These are phyloP conservation scores for Automeris io DNA, from an alignment of 2,888 invertebrate genomes.

Conservation along the genomic window DNA sequence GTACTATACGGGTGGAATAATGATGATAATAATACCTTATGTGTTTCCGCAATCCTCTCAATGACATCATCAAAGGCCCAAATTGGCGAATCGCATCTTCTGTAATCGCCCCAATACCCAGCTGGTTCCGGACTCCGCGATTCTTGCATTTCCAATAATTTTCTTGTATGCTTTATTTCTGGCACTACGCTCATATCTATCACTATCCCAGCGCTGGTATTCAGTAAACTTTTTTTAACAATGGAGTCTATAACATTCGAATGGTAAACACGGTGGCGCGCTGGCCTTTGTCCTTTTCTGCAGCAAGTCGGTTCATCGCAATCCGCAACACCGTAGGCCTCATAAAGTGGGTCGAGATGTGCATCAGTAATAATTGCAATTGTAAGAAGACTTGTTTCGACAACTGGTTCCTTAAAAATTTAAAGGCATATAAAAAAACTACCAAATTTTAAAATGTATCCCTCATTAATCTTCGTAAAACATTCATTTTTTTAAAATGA, in stretches of 20 bases:
- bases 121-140: conserved; percentile 60
- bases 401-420: conserved; percentile 26
- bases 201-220: conserved; percentile 27
- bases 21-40: no score
- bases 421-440: no score
- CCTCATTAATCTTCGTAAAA: no score
- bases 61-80: conserved; percentile 82
- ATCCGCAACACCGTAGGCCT: conserved; percentile 79
- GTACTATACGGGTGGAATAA: no score
- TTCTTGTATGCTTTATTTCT: conserved; percentile 29
- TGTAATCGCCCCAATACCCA: conserved; percentile 89
- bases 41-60: conserved; percentile 73
- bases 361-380: conserved; percentile 85
- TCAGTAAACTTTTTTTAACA: conserved; percentile 33
- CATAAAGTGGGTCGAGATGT: conserved; percentile 87
- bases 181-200: conserved; percentile 39
- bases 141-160: conserved; percentile 18
- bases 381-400: conserved; percentile 42
- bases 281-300: conserved; percentile 74
- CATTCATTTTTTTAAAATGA: no score
- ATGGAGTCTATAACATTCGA: conserved; percentile 32
- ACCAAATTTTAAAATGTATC: no score
- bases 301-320: conserved; percentile 90
- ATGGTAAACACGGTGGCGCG: conserved; percentile 25
- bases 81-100: conserved; percentile 85